Evolutionary conservation across 2,888 invertebrate species (phyloP), one percentile per base, ranked within the genome.

Genomic region (Idaea biselata): DNA sequence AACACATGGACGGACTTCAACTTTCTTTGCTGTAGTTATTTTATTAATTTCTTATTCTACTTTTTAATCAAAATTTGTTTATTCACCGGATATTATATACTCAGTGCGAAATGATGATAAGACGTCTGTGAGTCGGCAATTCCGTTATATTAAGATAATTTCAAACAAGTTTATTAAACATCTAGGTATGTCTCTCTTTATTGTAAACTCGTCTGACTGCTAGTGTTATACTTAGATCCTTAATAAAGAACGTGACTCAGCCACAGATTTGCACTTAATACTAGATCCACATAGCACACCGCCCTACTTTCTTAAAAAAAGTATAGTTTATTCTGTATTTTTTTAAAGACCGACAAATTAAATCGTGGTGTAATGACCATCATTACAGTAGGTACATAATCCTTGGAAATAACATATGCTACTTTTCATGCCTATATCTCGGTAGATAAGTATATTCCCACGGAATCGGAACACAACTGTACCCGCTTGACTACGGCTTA

Each of bases 1-100:
- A 68, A 14, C 55, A 17, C 65, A 63, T 59, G 65, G 44, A 44
- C 11, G 44, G 44, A 62, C 60, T 58, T 54, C 25, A 44, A 44
- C 44, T 44, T 44, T 44, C 44, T 5, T 44, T 44, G 11, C 44
- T 44, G 7, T 44, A 44, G 44, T 44, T 44, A 44, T 44, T 44
- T 44, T 44, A 44, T 44, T 44, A 11, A 44, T 44, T 44, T 14
- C 14, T 11, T 11, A 11, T 44, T 11, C 44, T 11, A 14, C 14
- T 14, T 2, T 14, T 14, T 8, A 44, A 3, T 44, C 14, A 11
- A 14, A 14, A 44, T 44, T 44, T 14, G 44, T 44, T 44, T 44
- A 44, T 14, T 44, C 44, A 44, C 25, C 25, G 14, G 44, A 44
- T 14, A 44, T 44, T 44, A 14, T n/a, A 44, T 44, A 44, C 14